Conservation (phyloP, 2,888 invertebrate genomes). For the Lithophane leautieri region DNA sequence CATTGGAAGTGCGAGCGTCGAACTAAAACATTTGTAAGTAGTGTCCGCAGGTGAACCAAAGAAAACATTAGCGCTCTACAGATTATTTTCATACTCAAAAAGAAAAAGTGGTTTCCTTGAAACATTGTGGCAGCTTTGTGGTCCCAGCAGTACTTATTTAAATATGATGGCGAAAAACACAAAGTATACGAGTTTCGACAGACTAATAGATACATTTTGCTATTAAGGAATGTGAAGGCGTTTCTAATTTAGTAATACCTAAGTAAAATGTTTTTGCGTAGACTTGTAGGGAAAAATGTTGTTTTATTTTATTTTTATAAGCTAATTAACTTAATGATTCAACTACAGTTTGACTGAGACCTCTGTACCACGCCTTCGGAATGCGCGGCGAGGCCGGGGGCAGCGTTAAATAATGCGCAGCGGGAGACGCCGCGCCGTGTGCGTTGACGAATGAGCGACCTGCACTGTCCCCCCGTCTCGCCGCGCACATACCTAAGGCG, state of each 20-base stretch:
- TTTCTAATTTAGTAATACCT: conserved; percentile 16
- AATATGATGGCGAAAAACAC: conserved; percentile 60
- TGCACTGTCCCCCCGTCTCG: too few species aligned
- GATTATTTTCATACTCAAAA: conserved; percentile 19
- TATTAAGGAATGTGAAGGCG: conserved; percentile 41
- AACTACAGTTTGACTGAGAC: too few species aligned
- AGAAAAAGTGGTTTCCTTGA: conserved; percentile 64
- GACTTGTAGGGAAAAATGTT: not conserved
- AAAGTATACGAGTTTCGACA: conserved; percentile 29
- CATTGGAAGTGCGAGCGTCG: not conserved
- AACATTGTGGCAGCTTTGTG: conserved; percentile 63
- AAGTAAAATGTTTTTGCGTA: not conserved
- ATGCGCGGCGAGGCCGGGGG: too few species aligned
- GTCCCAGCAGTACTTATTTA: conserved; percentile 63
- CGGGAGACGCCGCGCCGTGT: too few species aligned
- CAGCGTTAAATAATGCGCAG: too few species aligned
- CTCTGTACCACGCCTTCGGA: too few species aligned
- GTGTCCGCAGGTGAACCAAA: not conserved
- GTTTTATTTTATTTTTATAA: not conserved
- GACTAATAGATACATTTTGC: conserved; percentile 47
- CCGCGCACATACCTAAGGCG: too few species aligned
- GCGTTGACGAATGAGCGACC: too few species aligned
- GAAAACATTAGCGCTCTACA: conserved; percentile 1
- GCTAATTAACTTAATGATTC: not conserved
- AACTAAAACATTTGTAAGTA: not conserved